phyloP scores from a whole-genome alignment of 2,888 invertebrate species.

The Microctonus brassicae region DNA sequence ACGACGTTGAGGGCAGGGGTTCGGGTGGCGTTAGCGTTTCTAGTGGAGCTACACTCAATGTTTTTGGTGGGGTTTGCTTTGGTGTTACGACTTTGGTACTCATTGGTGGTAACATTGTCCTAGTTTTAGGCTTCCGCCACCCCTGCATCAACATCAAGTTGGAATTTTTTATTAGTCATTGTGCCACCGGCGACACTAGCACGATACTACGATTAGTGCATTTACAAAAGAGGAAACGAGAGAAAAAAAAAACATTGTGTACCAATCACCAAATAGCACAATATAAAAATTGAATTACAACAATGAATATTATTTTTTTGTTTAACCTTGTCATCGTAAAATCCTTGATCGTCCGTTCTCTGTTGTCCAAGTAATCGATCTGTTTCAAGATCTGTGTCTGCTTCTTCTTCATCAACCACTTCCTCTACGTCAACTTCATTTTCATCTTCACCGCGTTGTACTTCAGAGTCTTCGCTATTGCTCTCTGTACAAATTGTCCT shows the following conservation, averaged over 20 bases:
- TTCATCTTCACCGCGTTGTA: constrained; percentile 63
- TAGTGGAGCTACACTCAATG: constrained; percentile 65
- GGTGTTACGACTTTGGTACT: constrained; percentile 71
- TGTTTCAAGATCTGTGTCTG: constrained; percentile 98
- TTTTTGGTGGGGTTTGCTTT: constrained; percentile 71
- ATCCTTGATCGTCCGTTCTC: constrained; percentile 92
- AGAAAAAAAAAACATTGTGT: constrained; percentile 22
- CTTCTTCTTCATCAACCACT: constrained; percentile 77
- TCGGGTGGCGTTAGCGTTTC: constrained; percentile 63
- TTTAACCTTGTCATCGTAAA: constrained; percentile 87
- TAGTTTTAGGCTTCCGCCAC: constrained; percentile 84
- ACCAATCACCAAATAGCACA: constrained; percentile 25
- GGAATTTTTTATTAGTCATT: constrained; percentile 33
- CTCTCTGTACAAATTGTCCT: constrained; percentile 66
- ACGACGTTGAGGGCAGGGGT: constrained; percentile 62
- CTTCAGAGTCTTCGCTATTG: constrained; percentile 66
- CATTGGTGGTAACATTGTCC: constrained; percentile 80
- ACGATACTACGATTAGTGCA: constrained; percentile 36
- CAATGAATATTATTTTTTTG: neutral
- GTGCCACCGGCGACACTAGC: constrained; percentile 14
- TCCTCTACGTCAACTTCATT: constrained; percentile 65
- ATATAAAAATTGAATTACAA: neutral
- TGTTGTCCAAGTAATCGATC: constrained; percentile 95
- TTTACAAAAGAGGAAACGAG: constrained; percentile 27
- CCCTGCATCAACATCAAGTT: constrained; percentile 72